Conservation (phyloP, 1,140 invertebrate species). For the Drepana arcuata region DNA sequence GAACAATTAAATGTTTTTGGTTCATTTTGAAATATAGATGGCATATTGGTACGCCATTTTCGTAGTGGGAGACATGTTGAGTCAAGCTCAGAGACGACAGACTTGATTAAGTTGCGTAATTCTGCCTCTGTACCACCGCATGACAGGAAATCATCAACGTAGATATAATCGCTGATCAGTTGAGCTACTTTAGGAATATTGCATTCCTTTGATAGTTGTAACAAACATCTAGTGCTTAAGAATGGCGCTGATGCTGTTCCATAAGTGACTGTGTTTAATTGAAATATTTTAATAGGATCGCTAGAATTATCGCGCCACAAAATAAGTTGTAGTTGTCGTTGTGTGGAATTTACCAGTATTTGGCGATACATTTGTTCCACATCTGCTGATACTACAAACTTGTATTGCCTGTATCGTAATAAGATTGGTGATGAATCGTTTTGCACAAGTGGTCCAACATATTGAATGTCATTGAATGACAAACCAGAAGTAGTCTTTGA, state of each 20-base stretch:
- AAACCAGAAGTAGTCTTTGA: not conserved
- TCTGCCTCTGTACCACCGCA: not conserved
- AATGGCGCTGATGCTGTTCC: not conserved
- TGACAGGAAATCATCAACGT: not conserved
- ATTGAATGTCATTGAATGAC: not conserved
- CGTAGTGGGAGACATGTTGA: not conserved
- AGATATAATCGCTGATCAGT: not conserved
- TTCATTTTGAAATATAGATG: not conserved
- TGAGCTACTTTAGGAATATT: not conserved
- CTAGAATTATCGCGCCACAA: not conserved
- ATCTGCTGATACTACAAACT: not conserved
- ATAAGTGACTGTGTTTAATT: not conserved
- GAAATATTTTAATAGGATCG: not conserved
- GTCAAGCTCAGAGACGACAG: not conserved
- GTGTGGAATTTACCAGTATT: not conserved
- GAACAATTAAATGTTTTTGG: not conserved
- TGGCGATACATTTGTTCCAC: not conserved
- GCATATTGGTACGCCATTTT: not conserved
- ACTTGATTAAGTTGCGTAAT: not conserved
- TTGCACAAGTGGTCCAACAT: not conserved
- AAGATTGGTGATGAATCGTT: not conserved
- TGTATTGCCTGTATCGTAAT: not conserved
- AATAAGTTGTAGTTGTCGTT: not conserved
- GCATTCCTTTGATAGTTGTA: conserved; percentile 1
- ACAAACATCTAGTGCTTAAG: conserved; percentile 3